phyloP scores from a whole-genome alignment of 2,797 vertebrate species.

The Rhyacichthys aspro region DNA sequence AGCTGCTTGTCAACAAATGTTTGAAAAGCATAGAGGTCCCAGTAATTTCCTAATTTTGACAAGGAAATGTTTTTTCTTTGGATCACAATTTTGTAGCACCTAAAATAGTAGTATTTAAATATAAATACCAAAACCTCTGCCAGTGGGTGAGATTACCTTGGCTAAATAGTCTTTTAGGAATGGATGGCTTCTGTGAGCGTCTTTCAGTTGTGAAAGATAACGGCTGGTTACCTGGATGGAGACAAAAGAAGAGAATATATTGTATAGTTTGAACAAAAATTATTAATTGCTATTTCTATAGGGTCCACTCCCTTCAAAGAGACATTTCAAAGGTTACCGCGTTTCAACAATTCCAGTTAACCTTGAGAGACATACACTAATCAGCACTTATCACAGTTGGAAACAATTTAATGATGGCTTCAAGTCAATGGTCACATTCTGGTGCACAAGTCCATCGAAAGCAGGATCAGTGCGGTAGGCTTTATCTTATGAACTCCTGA shows the following conservation, averaged over 20 bases:
- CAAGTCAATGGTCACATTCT: constrained; percentile 36
- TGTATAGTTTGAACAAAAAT: background rate
- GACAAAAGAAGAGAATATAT: constrained; percentile 14
- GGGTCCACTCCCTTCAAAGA: background rate
- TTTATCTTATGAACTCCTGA: constrained; percentile 70
- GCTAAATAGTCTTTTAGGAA: constrained; percentile 94
- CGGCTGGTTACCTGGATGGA: constrained; percentile 91
- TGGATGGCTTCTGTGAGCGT: constrained; percentile 89
- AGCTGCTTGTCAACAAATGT: constrained; percentile 5
- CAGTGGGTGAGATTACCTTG: constrained; percentile 82
- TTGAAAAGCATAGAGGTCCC: constrained; percentile 2
- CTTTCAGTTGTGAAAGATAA: constrained; percentile 95
- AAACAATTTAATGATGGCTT: constrained; percentile 20
- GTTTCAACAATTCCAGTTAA: constrained; percentile 13
- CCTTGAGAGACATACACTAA: constrained; percentile 38
- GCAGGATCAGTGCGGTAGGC: constrained; percentile 34
- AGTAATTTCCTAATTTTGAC: background rate
- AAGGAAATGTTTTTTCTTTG: too few species aligned
- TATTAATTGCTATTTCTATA: too few species aligned
- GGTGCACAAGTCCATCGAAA: constrained; percentile 24
- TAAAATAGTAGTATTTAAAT: background rate
- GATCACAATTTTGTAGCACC: background rate
- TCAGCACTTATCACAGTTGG: constrained; percentile 45
- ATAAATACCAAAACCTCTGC: background rate
- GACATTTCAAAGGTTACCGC: background rate